Percentiles rank a stretch among this genome's conserved stretches.
Evolutionary conservation across 2,797 vertebrate genomes (phyloP).

Genomic region (Brachymystax lenok): DNA sequence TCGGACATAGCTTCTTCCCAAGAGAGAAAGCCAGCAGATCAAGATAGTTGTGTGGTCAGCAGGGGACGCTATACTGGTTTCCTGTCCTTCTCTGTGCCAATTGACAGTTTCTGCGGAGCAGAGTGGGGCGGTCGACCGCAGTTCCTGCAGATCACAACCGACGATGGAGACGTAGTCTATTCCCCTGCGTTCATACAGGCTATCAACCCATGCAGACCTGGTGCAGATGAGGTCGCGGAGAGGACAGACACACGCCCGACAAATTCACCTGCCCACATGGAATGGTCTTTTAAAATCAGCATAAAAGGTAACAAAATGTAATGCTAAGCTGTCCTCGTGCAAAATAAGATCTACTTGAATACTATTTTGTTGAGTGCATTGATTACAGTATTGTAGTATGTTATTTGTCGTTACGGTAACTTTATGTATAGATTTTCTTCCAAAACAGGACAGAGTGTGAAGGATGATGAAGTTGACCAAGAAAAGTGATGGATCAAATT

Average conservation of each 20-base stretch:
- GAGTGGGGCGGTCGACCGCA: background rate
- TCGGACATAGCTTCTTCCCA: background rate
- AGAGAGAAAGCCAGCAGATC: background rate
- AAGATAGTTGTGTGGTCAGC: background rate
- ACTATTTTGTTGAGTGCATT: background rate
- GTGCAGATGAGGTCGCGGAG: background rate
- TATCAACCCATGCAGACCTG: background rate
- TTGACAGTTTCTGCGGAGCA: conserved; percentile 3
- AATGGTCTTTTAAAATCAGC: conserved; percentile 19
- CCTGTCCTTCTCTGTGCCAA: conserved; percentile 4
- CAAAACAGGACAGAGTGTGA: conserved; percentile 1
- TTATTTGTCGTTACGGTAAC: background rate
- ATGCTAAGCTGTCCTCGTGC: background rate
- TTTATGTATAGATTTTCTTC: background rate
- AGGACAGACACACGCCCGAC: background rate
- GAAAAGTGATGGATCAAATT: background rate
- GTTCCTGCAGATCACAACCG: conserved; percentile 2
- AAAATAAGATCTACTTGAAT: too few species aligned
- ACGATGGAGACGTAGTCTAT: background rate
- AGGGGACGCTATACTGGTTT: background rate
- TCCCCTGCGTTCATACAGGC: background rate
- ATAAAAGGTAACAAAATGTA: background rate
- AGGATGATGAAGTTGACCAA: background rate
- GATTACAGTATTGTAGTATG: background rate
- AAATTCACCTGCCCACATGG: background rate